These are phyloP conservation scores for Clarias magur DNA, from an alignment of 2,113 vertebrate species.

Conservation along the genomic window DNA sequence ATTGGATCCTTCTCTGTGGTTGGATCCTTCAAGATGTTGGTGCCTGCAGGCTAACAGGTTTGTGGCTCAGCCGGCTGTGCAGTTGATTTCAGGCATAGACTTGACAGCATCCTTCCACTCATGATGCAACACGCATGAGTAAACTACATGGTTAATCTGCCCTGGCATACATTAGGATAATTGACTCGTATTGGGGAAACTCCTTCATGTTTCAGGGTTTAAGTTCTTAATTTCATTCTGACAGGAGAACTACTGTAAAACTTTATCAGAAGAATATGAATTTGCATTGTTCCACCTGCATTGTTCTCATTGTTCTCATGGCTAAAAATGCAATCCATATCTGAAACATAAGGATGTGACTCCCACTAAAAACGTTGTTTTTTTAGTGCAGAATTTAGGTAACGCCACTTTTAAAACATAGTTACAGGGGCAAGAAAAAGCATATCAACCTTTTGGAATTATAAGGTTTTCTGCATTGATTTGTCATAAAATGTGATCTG, in stretches of 20 bases:
- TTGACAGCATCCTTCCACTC: conserved; percentile 42
- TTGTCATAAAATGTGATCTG: too few species aligned
- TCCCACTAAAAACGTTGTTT: too few species aligned
- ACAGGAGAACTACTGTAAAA: neutral
- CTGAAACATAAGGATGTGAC: too few species aligned
- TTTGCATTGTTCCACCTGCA: neutral
- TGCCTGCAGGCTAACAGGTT: conserved; percentile 54
- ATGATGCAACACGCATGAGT: neutral
- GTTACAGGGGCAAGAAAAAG: too few species aligned
- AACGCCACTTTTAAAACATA: too few species aligned
- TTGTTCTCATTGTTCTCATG: neutral
- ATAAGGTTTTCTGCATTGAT: too few species aligned
- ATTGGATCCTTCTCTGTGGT: neutral
- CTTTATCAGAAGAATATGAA: neutral
- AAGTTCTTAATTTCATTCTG: neutral
- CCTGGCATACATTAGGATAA: neutral
- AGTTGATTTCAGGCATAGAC: conserved; percentile 22
- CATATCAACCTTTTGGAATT: too few species aligned
- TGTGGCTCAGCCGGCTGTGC: conserved; percentile 48
- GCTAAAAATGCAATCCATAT: neutral
- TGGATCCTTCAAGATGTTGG: too few species aligned
- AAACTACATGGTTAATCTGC: neutral
- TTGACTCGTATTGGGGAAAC: neutral
- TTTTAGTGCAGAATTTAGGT: too few species aligned
- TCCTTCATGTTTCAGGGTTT: neutral